Percentiles rank a stretch among this genome's conserved stretches.
phyloP scores from a whole-genome alignment of 2,797 vertebrate species.

The Crotalus adamanteus region DNA sequence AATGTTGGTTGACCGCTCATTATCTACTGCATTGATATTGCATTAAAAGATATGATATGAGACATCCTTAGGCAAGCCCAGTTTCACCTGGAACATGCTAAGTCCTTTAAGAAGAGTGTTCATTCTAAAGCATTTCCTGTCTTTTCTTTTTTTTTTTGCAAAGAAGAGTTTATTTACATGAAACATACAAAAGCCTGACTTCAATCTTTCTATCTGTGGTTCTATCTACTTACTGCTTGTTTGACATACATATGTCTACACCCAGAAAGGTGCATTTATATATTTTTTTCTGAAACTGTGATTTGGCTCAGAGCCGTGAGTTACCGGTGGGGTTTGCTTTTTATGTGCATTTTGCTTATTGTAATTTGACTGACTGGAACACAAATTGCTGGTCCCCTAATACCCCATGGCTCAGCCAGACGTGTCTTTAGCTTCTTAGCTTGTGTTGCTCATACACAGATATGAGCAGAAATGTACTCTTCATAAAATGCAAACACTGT shows the following conservation, averaged over 20 bases:
- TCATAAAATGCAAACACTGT: background rate
- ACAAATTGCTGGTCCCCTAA: background rate
- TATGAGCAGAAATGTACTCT: background rate
- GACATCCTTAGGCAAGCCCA: background rate
- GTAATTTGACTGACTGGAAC: background rate
- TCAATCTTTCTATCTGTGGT: background rate
- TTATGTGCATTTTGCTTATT: background rate
- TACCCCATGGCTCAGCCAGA: background rate
- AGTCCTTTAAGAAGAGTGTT: background rate
- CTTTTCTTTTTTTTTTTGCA: background rate
- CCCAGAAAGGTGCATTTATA: background rate
- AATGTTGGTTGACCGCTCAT: background rate
- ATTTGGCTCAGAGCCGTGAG: background rate
- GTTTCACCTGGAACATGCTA: background rate
- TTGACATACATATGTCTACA: background rate
- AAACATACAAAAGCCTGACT: background rate
- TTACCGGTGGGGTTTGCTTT: background rate
- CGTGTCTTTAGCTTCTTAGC: background rate
- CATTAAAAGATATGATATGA: background rate
- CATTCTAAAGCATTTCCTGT: background rate
- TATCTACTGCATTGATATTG: background rate
- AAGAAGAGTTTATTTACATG: background rate
- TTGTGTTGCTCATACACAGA: background rate
- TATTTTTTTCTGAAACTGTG: background rate
- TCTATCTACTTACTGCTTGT: background rate